Percentiles rank a stretch among this genome's conserved stretches.
These are phyloP conservation scores for Allacma fusca DNA, from an alignment of 2,888 invertebrate species.

Conservation along the genomic window DNA sequence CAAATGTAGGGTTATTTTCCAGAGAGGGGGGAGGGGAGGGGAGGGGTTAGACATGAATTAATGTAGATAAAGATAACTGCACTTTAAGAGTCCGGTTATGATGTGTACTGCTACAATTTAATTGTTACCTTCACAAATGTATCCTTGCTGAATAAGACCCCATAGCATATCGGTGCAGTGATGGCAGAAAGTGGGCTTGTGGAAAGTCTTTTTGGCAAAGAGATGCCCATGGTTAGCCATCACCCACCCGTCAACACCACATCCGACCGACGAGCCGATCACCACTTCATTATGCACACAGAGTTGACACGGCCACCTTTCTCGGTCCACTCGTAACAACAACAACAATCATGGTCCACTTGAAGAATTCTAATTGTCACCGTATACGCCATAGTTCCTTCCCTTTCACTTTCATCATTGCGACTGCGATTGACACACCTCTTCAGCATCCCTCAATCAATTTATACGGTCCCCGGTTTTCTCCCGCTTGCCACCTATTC, in stretches of 20 bases:
- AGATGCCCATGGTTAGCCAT: constrained; percentile 84
- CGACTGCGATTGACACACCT: constrained; percentile 62
- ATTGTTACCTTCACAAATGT: constrained; percentile 96
- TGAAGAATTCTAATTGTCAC: constrained; percentile 48
- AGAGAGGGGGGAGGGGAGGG: too few relatives aligned
- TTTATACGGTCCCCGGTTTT: constrained; percentile 41
- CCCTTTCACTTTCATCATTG: constrained; percentile 62
- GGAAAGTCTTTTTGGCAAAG: constrained; percentile 99
- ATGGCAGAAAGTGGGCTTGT: constrained; percentile 99
- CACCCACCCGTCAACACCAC: constrained; percentile 71
- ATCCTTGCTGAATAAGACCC: constrained; percentile 99
- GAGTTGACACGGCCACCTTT: constrained; percentile 41
- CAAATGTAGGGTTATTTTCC: too few relatives aligned
- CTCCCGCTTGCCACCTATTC: constrained; percentile 39
- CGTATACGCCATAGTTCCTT: constrained; percentile 61
- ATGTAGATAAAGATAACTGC: too few relatives aligned
- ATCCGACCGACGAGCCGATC: constrained; percentile 70
- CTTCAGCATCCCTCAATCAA: constrained; percentile 47
- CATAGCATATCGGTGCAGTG: constrained; percentile 99
- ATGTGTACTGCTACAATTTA: not conserved
- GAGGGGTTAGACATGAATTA: too few relatives aligned
- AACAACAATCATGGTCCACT: constrained; percentile 34
- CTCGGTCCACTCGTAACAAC: constrained; percentile 43
- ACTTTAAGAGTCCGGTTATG: not conserved
- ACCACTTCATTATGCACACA: constrained; percentile 59